Base-by-base conservation (phyloP, 2,888 invertebrate genomes). In the Brachyptera risi region DNA sequence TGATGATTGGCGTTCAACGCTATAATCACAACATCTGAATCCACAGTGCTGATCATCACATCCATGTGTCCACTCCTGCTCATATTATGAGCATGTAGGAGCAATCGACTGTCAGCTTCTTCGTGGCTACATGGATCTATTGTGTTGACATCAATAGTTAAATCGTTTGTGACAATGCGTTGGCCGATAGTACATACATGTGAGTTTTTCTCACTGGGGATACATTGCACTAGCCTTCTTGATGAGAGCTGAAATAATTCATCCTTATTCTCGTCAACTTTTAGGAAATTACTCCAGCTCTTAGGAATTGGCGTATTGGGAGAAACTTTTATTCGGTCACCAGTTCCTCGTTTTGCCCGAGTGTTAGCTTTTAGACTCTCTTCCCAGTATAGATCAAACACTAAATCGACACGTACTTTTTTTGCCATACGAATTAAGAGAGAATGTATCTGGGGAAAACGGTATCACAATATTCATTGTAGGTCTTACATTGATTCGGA, bases 301-400 rank as follows among this genome's bases (percentile, higher is more conserved):
- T 54, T 23, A 3, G 54, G 54, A 19, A 54, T 54, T 2, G 19
- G 27, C 27, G 26, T 54, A 7, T 27, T 54, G 4, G 19, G n/a
- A 19, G 27, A 26, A 13, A 54, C 54, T 26, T 9, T 17, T 5
- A 54, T 15, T 9, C 27, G 68, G 62, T 23, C 66, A 23, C 61
- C 31, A 5, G 17, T 37, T n/a, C 61, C 61, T 37, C 61, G 24
- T 11, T 26, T 37, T 4, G 40, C 21, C 11, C 58, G 60, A 21
- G 44, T 40, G 7, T 38, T 19, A 21, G 40, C 11, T 44, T 61
- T 62, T 15, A 61, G 60, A 17, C 50, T 62, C 15, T 47, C 26
- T 9, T 47, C 61, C 9, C 24, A 26, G 50, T 61, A 61, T 17
- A 31, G 7, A 60, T 61, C 61, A 35, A 42, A 61, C 4, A 61